These are phyloP conservation scores for Byasa hedistus DNA, from an alignment of 2,888 invertebrate species.

Conservation along the genomic window DNA sequence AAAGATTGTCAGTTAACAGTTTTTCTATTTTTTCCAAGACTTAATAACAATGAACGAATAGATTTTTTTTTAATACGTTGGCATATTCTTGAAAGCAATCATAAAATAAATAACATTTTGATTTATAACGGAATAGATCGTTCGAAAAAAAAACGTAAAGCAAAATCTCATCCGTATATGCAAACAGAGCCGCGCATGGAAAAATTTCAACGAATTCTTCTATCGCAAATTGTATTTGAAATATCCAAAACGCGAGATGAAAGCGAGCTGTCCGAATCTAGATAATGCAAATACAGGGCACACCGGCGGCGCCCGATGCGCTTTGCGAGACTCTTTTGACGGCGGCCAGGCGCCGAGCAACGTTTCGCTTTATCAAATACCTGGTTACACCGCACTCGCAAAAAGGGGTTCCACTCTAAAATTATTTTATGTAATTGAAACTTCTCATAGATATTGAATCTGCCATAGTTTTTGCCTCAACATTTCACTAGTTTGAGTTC, in stretches of 20 bases:
- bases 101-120: not conserved
- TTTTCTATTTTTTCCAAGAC: no score
- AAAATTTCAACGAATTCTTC: slow-evolving; percentile 57
- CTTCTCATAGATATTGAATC: no score
- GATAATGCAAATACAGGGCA: slow-evolving; percentile 67
- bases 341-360: slow-evolving; percentile 45
- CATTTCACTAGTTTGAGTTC: no score
- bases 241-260: slow-evolving; percentile 67
- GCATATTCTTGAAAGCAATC: not conserved
- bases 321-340: slow-evolving; percentile 53
- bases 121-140: slow-evolving; percentile 2
- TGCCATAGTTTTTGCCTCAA: no score
- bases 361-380: slow-evolving; percentile 54
- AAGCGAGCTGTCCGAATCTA: slow-evolving; percentile 64
- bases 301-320: slow-evolving; percentile 42
- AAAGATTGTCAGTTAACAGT: no score
- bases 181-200: slow-evolving; percentile 23
- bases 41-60: no score
- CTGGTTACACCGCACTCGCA: slow-evolving; percentile 25
- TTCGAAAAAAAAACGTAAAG: slow-evolving; percentile 6
- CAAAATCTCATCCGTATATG: slow-evolving; percentile 27
- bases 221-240: slow-evolving; percentile 72
- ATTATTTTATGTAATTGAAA: not conserved
- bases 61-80: no score
- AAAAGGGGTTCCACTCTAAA: slow-evolving; percentile 17